Conservation (phyloP, 2,113 vertebrate species). For the Psittacara wagleri region DNA sequence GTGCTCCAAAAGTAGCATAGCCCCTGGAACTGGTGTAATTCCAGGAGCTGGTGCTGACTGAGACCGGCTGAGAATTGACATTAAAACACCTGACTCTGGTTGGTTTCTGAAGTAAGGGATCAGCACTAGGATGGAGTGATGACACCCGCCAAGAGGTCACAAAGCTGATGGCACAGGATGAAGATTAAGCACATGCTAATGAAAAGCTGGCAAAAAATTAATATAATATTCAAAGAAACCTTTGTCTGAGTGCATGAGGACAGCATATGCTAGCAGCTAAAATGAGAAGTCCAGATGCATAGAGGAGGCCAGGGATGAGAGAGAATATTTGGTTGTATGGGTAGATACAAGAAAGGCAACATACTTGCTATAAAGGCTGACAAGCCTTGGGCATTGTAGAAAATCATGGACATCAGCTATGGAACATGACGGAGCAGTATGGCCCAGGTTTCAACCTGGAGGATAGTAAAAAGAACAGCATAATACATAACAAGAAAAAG, state of each 20-base stretch:
- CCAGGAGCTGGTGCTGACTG: not conserved
- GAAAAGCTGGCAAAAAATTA: not conserved
- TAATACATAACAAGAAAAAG: not conserved
- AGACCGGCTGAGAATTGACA: not conserved
- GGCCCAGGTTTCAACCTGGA: not conserved
- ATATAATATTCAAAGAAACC: not conserved
- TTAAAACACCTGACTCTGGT: not conserved
- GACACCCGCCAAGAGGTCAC: not conserved
- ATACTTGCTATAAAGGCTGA: not conserved
- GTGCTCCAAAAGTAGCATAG: rapidly evolving
- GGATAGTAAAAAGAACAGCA: not conserved
- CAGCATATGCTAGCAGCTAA: not conserved
- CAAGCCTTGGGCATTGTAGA: not conserved
- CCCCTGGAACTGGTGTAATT: not conserved
- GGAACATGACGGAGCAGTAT: not conserved
- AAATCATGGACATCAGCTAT: not conserved
- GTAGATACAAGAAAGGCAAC: not conserved
- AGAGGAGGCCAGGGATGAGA: not conserved
- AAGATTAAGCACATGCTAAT: not conserved
- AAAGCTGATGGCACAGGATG: not conserved
- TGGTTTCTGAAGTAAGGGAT: not conserved
- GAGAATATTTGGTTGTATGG: not conserved
- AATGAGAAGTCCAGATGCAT: not conserved
- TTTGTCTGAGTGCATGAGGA: not conserved
- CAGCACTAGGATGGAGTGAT: not conserved